phyloP scores from a whole-genome alignment of 92 coral and sea anemone genomes.

The Zoanthus gigantus region DNA sequence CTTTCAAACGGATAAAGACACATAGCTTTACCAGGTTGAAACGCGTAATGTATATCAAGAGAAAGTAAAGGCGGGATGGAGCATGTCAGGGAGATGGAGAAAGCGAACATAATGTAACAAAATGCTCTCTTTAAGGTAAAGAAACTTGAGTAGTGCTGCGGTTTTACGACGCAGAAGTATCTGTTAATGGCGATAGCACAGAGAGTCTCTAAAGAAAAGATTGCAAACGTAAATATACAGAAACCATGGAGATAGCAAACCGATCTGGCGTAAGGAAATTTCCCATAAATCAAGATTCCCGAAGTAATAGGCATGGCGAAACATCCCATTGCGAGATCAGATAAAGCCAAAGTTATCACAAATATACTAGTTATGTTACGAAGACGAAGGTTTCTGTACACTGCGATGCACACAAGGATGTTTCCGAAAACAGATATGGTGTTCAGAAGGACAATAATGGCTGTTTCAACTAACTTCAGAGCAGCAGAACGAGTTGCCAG shows the following conservation, averaged over 20 bases:
- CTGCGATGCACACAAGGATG: not conserved
- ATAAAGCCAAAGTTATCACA: not conserved
- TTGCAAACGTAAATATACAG: not conserved
- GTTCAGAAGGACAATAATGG: not conserved
- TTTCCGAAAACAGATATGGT: not conserved
- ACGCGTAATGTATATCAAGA: constrained; percentile 3
- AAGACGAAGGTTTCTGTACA: constrained; percentile 8
- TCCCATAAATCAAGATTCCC: not conserved
- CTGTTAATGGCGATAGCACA: constrained; percentile 1
- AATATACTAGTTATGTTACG: not conserved
- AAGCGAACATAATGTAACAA: constrained; percentile 1
- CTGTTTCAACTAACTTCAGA: not conserved
- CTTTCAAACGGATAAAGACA: constrained; percentile 48
- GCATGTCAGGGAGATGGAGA: constrained; percentile 12
- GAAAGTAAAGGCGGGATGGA: constrained; percentile 59
- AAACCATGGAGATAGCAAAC: not conserved
- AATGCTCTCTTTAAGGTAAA: constrained; percentile 16
- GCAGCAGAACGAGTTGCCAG: no score
- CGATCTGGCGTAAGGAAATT: not conserved
- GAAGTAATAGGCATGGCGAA: not conserved
- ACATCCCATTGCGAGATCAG: constrained; percentile 7
- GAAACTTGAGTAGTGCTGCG: constrained; percentile 5
- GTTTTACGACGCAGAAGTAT: not conserved
- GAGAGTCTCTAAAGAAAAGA: not conserved
- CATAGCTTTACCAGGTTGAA: constrained; percentile 55